A percentile compares a stretch with the other conserved stretches of the same genome.
These are phyloP conservation scores for Polyommatus iphigenia DNA, from an alignment of 2,888 invertebrate species.

Conservation along the genomic window DNA sequence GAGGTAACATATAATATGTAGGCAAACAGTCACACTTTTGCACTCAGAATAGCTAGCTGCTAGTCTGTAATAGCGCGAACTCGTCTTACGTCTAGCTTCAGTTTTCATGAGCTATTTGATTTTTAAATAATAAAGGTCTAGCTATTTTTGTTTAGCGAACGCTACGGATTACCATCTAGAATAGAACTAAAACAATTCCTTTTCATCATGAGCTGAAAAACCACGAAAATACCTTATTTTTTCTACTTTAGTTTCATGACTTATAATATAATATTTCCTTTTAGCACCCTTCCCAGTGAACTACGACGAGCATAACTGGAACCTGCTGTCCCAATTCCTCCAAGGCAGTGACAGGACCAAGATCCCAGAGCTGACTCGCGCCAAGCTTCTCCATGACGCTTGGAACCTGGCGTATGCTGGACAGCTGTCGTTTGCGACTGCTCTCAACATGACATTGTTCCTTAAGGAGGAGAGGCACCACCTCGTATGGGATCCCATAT, in stretches of 20 bases:
- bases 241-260: background rate
- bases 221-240: too few species aligned
- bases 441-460: constrained; percentile 89
- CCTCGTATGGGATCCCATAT: constrained; percentile 90
- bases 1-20: too few species aligned
- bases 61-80: too few species aligned
- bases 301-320: constrained; percentile 89
- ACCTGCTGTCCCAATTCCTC: constrained; percentile 84
- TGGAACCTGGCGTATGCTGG: constrained; percentile 90
- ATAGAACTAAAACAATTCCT: too few species aligned
- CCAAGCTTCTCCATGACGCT: constrained; percentile 87
- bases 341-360: constrained; percentile 73
- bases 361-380: constrained; percentile 86
- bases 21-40: too few species aligned
- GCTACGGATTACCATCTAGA: too few species aligned
- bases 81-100: too few species aligned
- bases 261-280: constrained; percentile 41
- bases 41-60: too few species aligned
- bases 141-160: too few species aligned
- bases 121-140: too few species aligned
- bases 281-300: constrained; percentile 90
- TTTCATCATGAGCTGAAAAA: too few species aligned
- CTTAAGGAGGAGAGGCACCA: constrained; percentile 86
- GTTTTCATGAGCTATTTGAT: too few species aligned
- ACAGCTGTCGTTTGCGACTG: constrained; percentile 86